Conservation (phyloP, 2,113 vertebrate species). For the Nyctibius bracteatus region DNA sequence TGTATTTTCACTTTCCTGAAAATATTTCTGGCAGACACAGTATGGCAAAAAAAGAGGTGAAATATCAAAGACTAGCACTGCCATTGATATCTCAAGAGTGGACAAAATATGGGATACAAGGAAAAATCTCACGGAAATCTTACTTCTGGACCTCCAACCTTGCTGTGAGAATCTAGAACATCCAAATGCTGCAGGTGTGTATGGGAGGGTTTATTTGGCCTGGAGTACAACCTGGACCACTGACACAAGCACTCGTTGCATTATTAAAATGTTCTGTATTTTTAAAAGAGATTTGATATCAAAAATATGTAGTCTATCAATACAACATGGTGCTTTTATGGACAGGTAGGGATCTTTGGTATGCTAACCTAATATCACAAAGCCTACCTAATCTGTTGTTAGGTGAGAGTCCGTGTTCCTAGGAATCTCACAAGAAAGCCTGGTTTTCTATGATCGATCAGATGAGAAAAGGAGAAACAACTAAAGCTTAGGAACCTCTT, state of each 20-base stretch:
- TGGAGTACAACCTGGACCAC: not conserved
- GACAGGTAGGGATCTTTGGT: not conserved
- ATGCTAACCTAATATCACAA: not conserved
- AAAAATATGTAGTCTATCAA: rapidly evolving
- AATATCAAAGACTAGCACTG: not conserved
- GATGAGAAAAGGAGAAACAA: not conserved
- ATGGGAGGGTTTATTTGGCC: not conserved
- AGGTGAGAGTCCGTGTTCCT: not conserved
- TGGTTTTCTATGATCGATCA: not conserved
- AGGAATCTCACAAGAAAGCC: not conserved
- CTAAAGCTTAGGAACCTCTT: rapidly evolving
- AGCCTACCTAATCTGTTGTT: not conserved
- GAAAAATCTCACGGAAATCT: not conserved
- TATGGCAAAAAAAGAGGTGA: not conserved
- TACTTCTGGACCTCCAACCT: not conserved
- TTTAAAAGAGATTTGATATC: not conserved
- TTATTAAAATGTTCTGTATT: not conserved
- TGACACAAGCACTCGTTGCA: not conserved
- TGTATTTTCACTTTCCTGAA: not conserved
- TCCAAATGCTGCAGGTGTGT: not conserved
- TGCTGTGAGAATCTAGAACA: not conserved
- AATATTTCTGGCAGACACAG: not conserved
- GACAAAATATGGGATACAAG: not conserved
- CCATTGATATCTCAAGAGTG: not conserved
- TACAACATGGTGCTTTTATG: not conserved